Base-by-base conservation (phyloP, 2,797 vertebrate species). In the Myotis findleyi region DNA sequence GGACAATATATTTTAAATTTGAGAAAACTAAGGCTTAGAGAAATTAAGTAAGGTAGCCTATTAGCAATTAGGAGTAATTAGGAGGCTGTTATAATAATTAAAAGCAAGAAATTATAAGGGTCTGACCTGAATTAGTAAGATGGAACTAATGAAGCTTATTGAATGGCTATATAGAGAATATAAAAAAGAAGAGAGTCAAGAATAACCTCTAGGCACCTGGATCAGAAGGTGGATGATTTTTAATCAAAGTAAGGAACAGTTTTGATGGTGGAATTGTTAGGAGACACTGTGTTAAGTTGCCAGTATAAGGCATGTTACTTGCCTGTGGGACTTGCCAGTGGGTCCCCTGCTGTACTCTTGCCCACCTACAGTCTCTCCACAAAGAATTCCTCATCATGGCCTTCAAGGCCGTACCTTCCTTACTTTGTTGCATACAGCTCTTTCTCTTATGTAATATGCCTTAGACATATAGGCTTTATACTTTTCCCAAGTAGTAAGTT, bases 1-100 rank as follows among this genome's bases (percentile, higher is more conserved):
- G 36, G 36, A 51, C 91, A 86, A 62, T 84, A 51, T 80, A 85
- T 64, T 90, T 88, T 44, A 96, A 72, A 76, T 82, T 59, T 92
- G 66, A 93, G 72, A 89, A 95, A 93, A 86, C 30, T 10, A 25
- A 72, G n/a, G 18, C 53, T 76, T 87, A 83, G 47, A 80, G 27
- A 89, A 94, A 13, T 79, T 83, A 57, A 85, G 7, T 84, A 83
- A 87, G 41, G 17, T 81, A 69, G 25, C 7, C 20, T 57, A 51
- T 89, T 68, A 69, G 14, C 11, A 85, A 53, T 82, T 92, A 82
- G 36, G 38, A 75, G 47, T 59, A 91, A 81, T 87, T 77, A 73
- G 72, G 10, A 86, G 17, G 38, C 44, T 64, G 33, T 33, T 84
- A 3, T 38, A 81, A 30, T 85, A 71, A 77, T 91, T 91, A 41